A percentile compares a stretch with the other conserved stretches of the same genome.
phyloP scores from a whole-genome alignment of 2,888 invertebrate genomes.

The Pilophorus perplexus region DNA sequence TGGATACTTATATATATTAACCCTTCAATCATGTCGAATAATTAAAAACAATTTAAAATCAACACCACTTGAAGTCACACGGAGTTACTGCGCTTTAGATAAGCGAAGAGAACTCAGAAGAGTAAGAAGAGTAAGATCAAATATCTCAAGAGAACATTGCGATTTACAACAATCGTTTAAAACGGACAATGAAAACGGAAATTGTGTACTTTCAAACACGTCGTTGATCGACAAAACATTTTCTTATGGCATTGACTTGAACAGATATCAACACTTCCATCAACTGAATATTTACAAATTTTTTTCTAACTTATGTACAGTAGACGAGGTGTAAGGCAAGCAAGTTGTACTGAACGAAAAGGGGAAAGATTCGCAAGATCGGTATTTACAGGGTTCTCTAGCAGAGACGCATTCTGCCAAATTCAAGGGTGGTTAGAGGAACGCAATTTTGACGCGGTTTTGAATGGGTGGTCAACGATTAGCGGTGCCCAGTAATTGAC shows the following conservation, averaged over 20 bases:
- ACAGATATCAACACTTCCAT: slow-evolving; percentile 9
- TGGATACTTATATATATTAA: slow-evolving; percentile 30
- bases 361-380: neutral
- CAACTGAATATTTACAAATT: slow-evolving; percentile 33
- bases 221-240: no score
- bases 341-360: slow-evolving; percentile 25
- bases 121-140: no score
- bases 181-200: no score
- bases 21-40: slow-evolving; percentile 22
- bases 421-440: no score
- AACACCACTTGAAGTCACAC: slow-evolving; percentile 4
- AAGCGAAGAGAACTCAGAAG: no score
- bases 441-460: no score
- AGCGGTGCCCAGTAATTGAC: slow-evolving; percentile 29
- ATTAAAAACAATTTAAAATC: neutral
- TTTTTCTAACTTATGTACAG: slow-evolving; percentile 32
- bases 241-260: no score
- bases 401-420: neutral
- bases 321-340: slow-evolving; percentile 33
- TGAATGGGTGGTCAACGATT: no score
- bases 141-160: no score
- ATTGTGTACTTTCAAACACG: no score
- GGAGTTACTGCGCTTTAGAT: no score
- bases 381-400: slow-evolving; percentile 11
- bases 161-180: no score